Evolutionary conservation across 2,888 invertebrate genomes (phyloP), one percentile per base, ranked within the genome.

Genomic region (Thyatira batis): DNA sequence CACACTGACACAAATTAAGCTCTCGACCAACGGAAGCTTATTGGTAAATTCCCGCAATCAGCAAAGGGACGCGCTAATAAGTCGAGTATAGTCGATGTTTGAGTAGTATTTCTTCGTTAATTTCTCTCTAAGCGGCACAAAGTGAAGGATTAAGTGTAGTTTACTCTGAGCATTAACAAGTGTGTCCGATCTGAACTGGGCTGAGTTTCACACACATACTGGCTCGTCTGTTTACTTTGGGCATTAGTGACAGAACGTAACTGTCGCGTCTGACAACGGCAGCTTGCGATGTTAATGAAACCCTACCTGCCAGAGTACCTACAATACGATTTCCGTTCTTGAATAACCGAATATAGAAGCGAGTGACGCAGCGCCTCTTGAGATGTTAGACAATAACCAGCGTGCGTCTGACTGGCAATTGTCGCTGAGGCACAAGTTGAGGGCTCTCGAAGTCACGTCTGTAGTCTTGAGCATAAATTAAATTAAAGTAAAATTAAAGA

Each of bases 401-500:
- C 72, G 68, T 65, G 64, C 72, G 63, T 69, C 74, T 76, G 78
- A 78, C 81, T 77, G 73, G 78, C 76, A 73, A 81, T 81, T 73
- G 75, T 73, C 70, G 66, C 61, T 61, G 60, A 82, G 76, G 23
- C 23, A 23, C 23, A 23, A 4, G 23, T 5, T 39, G 17, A 77
- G 80, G 79, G 57, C 89, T 89, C 67, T 69, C 83, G 57, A 54
- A 58, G 52, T 53, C 59, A 63, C 63, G 63, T 63, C 53, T 69
- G 60, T 64, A 66, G 67, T 69, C 67, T 67, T 69, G 66, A 73
- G 65, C 74, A 77, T 77, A 79, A 84, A 79, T 79, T 71, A 85
- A 85, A 87, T 87, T 87, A 84, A 84, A 82, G 84, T 85, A 85
- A 89, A n/a, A 85, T 90, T 85, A 87, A 87, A 85, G 80, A 80